Percentiles rank a stretch among this genome's conserved stretches.
Conservation (phyloP, 2,888 invertebrate genomes). For the Apotomis turbidana region DNA sequence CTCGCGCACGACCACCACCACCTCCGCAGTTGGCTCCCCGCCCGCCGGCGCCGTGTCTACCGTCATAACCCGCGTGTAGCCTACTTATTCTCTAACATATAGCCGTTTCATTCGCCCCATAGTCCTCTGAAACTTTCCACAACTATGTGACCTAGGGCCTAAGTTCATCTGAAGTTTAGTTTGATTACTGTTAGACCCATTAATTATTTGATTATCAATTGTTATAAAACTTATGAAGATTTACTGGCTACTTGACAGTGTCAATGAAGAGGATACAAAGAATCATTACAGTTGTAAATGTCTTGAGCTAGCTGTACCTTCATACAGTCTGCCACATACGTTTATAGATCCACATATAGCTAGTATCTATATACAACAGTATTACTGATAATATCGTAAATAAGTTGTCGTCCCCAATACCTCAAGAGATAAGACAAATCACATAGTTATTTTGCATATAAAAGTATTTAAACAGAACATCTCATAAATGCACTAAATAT, state of each 20-base stretch:
- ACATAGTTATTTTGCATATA: conserved; percentile 2
- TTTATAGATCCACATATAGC: conserved; percentile 1
- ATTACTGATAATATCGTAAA: conserved; percentile 6
- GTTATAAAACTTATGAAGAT: too few species aligned
- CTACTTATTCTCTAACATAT: background rate
- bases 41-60: conserved; percentile 24
- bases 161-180: too few species aligned
- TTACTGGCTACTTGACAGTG: background rate
- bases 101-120: too few species aligned
- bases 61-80: background rate
- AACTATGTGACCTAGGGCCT: too few species aligned
- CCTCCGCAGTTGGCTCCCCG: conserved; percentile 14
- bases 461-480: conserved; percentile 9
- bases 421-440: conserved; percentile 8
- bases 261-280: too few species aligned
- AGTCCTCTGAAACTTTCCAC: too few species aligned
- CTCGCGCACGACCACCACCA: conserved; percentile 27
- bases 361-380: background rate
- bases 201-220: too few species aligned
- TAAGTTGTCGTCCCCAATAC: background rate
- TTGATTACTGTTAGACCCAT: too few species aligned
- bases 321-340: background rate
- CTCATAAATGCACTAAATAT: background rate
- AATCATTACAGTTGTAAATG: background rate
- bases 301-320: background rate